A percentile compares a stretch with the other conserved stretches of the same genome.
These are phyloP conservation scores for Pterobdella sp. DNA, from an alignment of 2,888 invertebrate genomes.

Conservation along the genomic window DNA sequence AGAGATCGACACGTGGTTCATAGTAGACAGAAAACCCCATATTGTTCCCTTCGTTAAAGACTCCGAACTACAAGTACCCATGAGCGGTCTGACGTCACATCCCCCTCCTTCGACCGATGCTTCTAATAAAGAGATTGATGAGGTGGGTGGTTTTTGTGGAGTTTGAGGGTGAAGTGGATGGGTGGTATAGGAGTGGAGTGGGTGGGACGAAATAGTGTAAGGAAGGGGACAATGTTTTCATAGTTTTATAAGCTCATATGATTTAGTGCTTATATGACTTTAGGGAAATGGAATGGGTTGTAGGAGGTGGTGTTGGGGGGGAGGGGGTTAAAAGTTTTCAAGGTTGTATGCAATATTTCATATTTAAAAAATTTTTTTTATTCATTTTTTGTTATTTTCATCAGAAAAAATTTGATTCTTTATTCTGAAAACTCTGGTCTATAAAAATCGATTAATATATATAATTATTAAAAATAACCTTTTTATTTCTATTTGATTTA, in stretches of 20 bases:
- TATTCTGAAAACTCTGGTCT: no score
- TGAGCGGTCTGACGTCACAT: conserved; percentile 1
- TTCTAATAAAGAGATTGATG: not conserved
- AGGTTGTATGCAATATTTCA: no score
- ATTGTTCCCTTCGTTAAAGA: conserved; percentile 17
- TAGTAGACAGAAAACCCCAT: conserved; percentile 25
- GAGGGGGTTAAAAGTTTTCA: not conserved
- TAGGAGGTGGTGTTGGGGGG: not conserved
- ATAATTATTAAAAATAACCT: no score
- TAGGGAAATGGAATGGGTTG: not conserved
- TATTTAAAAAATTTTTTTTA: no score
- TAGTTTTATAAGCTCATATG: not conserved
- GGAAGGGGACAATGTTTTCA: not conserved
- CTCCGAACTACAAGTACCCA: conserved; percentile 16
- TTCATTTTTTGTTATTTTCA: no score
- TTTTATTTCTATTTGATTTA: no score
- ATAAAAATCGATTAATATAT: no score
- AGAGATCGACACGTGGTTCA: conserved; percentile 34
- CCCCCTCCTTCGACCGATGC: not conserved
- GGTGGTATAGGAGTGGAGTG: not conserved
- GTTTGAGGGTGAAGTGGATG: not conserved
- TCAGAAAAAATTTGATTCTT: no score
- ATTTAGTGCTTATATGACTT: not conserved
- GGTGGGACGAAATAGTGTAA: not conserved
- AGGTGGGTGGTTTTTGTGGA: not conserved